Conservation (phyloP, 2,797 vertebrate species). For the Cephalopachus bancanus region DNA sequence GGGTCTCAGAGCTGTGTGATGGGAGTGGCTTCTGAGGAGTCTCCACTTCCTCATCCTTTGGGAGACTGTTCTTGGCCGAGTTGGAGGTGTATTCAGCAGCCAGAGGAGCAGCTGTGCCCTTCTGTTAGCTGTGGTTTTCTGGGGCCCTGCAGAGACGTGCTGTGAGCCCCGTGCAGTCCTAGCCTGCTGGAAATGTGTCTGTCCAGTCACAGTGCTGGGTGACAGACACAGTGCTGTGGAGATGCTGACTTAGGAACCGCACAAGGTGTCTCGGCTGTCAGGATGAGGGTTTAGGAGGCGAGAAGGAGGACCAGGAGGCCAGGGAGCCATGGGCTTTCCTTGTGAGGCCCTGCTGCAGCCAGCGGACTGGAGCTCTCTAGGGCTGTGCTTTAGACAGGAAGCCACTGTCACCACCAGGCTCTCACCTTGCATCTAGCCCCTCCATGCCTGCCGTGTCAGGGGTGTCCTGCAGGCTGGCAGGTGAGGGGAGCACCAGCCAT, state of each 20-base stretch:
- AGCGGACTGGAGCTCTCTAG: neutral
- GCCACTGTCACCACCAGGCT: no score
- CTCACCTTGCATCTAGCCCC: fast-evolving
- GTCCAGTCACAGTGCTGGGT: neutral
- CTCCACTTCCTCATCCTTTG: neutral
- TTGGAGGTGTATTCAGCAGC: neutral
- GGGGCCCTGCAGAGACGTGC: neutral
- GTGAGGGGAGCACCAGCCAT: no score
- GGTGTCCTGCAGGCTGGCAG: no score
- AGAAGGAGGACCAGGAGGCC: neutral
- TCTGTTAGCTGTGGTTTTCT: neutral
- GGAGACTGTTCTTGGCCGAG: neutral
- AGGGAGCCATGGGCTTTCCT: neutral
- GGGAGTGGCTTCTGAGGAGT: neutral
- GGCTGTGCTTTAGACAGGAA: no score
- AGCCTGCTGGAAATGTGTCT: neutral
- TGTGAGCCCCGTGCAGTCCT: neutral
- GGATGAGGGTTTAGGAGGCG: neutral
- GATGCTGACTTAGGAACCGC: neutral
- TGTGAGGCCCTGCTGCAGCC: neutral
- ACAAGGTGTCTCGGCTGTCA: neutral
- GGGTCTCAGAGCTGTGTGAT: neutral
- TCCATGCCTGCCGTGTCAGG: fast-evolving
- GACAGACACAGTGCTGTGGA: neutral
- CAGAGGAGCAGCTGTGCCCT: neutral